Conservation (phyloP, 1,140 invertebrate species). For the Halyomorpha halys region DNA sequence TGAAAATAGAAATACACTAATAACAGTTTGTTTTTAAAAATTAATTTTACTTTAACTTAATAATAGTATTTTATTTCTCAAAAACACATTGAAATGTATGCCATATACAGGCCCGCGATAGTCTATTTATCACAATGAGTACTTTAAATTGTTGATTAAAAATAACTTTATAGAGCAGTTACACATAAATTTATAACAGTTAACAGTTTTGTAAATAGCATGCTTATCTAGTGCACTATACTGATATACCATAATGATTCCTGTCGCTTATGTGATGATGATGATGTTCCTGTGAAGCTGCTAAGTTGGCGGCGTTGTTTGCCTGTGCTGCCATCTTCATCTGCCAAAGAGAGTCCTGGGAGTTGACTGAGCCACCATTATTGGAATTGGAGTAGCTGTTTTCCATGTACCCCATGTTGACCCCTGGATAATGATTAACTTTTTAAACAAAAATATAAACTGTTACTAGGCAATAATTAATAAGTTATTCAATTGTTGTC, state of each 20-base stretch:
- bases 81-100: too few relatives aligned
- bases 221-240: not conserved
- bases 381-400: constrained; percentile 86
- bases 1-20: too few relatives aligned
- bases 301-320: constrained; percentile 32
- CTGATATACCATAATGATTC: constrained; percentile 34
- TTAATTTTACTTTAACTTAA: too few relatives aligned
- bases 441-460: constrained; percentile 1
- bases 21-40: too few relatives aligned
- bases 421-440: constrained; percentile 39
- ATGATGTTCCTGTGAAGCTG: constrained; percentile 40
- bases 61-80: too few relatives aligned
- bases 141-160: constrained; percentile 1
- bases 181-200: not conserved
- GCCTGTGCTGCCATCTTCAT: constrained; percentile 71
- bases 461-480: constrained; percentile 1
- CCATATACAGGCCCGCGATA: too few relatives aligned
- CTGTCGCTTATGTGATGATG: constrained; percentile 45
- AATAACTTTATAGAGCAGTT: not conserved
- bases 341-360: constrained; percentile 89
- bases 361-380: constrained; percentile 85
- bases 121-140: not conserved
- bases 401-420: constrained; percentile 79
- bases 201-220: not conserved
- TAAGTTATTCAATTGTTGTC: not conserved